These are phyloP conservation scores for Notarius quadriscutis DNA, from an alignment of 2,113 vertebrate species.

Conservation along the genomic window DNA sequence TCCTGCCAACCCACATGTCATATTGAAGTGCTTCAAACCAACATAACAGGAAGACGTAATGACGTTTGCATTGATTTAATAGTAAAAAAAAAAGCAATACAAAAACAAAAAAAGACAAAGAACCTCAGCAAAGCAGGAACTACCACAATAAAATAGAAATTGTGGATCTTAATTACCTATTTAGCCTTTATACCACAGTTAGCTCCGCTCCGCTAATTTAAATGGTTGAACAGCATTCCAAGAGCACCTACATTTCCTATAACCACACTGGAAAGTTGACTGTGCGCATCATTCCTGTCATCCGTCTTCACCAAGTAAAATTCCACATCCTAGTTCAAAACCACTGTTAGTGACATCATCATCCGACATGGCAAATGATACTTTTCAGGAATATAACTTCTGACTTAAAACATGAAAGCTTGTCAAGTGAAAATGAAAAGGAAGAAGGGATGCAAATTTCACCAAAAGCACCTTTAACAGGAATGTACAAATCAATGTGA, in stretches of 20 bases:
- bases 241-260: not conserved
- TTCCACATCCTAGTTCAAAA: not conserved
- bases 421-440: too few relatives aligned
- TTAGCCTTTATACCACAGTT: not conserved
- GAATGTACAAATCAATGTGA: too few relatives aligned
- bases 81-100: not conserved
- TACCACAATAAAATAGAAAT: not conserved
- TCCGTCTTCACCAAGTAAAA: not conserved
- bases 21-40: not conserved
- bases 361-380: not conserved
- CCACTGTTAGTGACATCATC: not conserved
- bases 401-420: too few relatives aligned
- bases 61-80: slow-evolving; percentile 17
- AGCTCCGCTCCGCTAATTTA: not conserved
- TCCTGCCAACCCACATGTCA: not conserved
- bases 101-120: not conserved
- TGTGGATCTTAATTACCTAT: not conserved
- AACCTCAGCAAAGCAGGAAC: not conserved
- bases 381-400: too few relatives aligned
- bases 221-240: not conserved
- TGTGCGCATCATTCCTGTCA: not conserved
- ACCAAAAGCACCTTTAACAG: too few relatives aligned
- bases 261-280: not conserved
- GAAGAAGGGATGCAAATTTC: too few relatives aligned
- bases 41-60: not conserved